These are phyloP conservation scores for Pipa parva DNA, from an alignment of 2,113 vertebrate genomes.

Conservation along the genomic window DNA sequence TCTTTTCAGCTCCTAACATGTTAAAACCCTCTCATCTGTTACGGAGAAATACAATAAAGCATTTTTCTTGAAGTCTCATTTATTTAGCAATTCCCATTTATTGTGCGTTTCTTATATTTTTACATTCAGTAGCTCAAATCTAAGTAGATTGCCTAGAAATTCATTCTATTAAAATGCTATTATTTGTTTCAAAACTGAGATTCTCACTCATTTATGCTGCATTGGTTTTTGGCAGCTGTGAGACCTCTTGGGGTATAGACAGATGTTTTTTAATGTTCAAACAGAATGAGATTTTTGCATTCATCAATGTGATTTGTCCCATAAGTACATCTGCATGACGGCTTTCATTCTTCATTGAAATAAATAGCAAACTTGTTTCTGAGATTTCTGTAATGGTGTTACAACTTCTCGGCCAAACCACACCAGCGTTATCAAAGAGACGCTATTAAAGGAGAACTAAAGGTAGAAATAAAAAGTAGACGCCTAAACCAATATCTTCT, in stretches of 20 bases:
- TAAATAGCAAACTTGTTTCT: neutral
- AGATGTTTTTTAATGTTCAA: slow-evolving; percentile 24
- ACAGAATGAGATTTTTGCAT: slow-evolving; percentile 6
- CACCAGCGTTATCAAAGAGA: no score
- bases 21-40: neutral
- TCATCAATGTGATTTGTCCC: slow-evolving; percentile 15
- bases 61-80: neutral
- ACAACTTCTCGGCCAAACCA: no score
- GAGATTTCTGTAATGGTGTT: no score
- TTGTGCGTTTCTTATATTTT: neutral
- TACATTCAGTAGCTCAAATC: slow-evolving; percentile 5
- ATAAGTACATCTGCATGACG: slow-evolving; percentile 9
- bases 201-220: slow-evolving; percentile 26
- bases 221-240: slow-evolving; percentile 14
- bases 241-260: slow-evolving; percentile 28
- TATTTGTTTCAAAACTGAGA: slow-evolving; percentile 16
- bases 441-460: no score
- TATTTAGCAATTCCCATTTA: neutral
- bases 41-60: slow-evolving; percentile 5
- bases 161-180: slow-evolving; percentile 29
- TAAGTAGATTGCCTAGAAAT: slow-evolving; percentile 19
- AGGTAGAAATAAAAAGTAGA: no score
- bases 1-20: neutral
- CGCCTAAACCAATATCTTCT: no score
- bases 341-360: slow-evolving; percentile 24